These are phyloP conservation scores for Psittacula echo DNA, from an alignment of 2,797 vertebrate species.

Conservation along the genomic window DNA sequence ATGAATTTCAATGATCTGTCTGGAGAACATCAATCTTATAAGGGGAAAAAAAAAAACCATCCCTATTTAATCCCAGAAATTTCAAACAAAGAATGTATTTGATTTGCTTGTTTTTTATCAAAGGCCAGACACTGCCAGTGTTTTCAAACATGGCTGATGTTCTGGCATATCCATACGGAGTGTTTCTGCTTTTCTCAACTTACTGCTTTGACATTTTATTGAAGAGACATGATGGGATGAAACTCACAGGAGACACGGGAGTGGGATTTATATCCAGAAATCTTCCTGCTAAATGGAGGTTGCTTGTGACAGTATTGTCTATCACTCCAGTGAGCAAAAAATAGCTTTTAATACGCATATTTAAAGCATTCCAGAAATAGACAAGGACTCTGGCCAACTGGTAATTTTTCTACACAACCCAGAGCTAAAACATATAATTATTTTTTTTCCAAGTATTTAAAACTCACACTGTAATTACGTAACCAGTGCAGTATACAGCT, in stretches of 20 bases:
- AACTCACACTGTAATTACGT: background rate
- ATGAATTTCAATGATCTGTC: background rate
- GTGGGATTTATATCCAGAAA: background rate
- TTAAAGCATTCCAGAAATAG: background rate
- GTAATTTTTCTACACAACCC: background rate
- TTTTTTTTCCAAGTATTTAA: background rate
- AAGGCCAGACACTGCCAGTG: rapidly evolving
- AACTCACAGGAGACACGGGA: background rate
- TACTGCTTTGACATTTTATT: background rate
- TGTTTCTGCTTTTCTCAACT: background rate
- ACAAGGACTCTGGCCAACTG: background rate
- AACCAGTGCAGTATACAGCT: background rate
- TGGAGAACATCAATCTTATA: background rate
- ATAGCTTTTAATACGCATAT: background rate
- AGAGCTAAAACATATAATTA: background rate
- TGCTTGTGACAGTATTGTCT: background rate
- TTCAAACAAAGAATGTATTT: background rate
- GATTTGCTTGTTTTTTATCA: background rate
- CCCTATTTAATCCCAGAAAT: background rate
- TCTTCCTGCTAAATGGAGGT: background rate
- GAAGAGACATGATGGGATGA: background rate
- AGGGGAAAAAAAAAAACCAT: background rate
- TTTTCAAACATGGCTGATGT: background rate
- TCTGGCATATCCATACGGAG: background rate
- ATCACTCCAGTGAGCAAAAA: background rate